phyloP scores from a whole-genome alignment of 2,797 vertebrate species.

The Varecia variegata region DNA sequence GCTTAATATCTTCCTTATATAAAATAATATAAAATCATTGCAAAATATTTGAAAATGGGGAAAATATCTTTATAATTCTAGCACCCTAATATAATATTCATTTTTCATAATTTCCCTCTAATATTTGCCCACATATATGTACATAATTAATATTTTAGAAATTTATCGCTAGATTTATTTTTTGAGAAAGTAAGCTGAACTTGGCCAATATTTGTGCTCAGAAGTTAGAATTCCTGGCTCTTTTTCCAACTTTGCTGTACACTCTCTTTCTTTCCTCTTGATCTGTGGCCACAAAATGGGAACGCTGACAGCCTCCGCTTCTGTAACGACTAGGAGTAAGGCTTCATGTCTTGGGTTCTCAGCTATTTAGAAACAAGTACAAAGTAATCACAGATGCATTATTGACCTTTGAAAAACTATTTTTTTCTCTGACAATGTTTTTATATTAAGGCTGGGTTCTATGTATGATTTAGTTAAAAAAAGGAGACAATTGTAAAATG shows the following conservation, averaged over 20 bases:
- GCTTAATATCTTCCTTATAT: neutral
- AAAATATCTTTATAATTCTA: neutral
- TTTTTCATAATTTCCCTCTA: neutral
- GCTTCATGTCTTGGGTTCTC: neutral
- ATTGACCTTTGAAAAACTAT: neutral
- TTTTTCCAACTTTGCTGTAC: neutral
- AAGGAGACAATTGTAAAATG: neutral
- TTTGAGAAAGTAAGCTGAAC: neutral
- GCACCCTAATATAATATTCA: neutral
- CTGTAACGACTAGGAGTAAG: neutral
- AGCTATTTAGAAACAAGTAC: neutral
- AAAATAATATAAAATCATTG: neutral
- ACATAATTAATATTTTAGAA: neutral
- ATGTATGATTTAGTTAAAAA: neutral
- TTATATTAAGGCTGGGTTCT: neutral
- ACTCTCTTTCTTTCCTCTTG: neutral
- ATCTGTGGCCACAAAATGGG: neutral
- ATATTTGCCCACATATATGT: neutral
- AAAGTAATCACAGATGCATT: neutral
- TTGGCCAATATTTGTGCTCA: neutral
- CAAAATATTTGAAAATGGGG: neutral
- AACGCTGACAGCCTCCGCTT: fast-evolving
- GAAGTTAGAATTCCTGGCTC: neutral
- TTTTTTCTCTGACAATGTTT: neutral
- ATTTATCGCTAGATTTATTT: neutral